phyloP scores from a whole-genome alignment of 2,113 vertebrate species.

The Carollia perspicillata region DNA sequence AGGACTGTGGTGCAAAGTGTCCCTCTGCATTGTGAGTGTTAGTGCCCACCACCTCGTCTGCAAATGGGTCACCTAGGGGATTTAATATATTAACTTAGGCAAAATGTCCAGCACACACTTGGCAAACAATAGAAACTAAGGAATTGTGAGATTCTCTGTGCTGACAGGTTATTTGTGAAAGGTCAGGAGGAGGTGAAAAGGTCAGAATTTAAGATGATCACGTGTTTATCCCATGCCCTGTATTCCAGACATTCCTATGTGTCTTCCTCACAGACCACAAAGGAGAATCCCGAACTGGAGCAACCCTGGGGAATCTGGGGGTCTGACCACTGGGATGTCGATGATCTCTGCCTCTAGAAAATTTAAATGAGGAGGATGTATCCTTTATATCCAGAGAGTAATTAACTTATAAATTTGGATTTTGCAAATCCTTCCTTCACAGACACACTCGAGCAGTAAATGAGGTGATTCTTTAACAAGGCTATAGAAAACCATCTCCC shows the following conservation, averaged over 20 bases:
- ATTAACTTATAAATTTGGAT: background rate
- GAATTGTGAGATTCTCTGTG: background rate
- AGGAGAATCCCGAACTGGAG: background rate
- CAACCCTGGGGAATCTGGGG: background rate
- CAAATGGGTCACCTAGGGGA: background rate
- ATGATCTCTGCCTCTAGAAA: background rate
- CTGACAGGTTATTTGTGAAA: background rate
- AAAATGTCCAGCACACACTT: background rate
- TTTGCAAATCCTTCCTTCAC: background rate
- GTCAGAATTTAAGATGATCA: background rate
- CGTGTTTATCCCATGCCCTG: background rate
- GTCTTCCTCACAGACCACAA: background rate
- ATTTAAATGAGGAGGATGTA: background rate
- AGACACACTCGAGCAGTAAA: background rate
- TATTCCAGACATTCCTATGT: background rate
- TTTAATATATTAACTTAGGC: background rate
- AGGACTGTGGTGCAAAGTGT: background rate
- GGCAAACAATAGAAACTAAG: background rate
- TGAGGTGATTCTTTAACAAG: background rate
- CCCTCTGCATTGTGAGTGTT: background rate
- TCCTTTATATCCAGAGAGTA: background rate
- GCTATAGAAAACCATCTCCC: background rate
- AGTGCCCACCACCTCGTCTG: background rate
- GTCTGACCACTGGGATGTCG: background rate
- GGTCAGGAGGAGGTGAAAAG: background rate